Evolutionary conservation across 1,140 invertebrate species (phyloP).

Genomic region (Macrosteles quadrilineatus): DNA sequence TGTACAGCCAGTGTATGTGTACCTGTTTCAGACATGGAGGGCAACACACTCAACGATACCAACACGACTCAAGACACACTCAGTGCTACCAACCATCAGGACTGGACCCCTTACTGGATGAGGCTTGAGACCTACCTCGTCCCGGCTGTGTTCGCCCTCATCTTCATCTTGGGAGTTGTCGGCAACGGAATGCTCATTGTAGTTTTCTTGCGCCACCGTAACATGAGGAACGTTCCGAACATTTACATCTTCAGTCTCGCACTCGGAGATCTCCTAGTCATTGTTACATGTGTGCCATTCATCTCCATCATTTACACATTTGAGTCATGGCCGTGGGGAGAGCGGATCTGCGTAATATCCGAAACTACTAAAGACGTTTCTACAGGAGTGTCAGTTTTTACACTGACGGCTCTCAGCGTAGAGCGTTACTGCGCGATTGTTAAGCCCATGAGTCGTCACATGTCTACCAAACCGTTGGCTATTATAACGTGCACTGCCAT

Average conservation of each 20-base stretch:
- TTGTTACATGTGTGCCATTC: conserved; percentile 86
- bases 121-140: conserved; percentile 85
- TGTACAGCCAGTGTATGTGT: too few species aligned
- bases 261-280: conserved; percentile 73
- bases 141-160: conserved; percentile 79
- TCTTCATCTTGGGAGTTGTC: conserved; percentile 83
- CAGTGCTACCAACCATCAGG: too few species aligned
- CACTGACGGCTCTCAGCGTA: conserved; percentile 84
- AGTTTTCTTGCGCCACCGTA: conserved; percentile 75
- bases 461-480: conserved; percentile 48
- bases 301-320: conserved; percentile 83
- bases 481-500: conserved; percentile 70
- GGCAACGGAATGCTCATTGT: conserved; percentile 89
- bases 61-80: too few species aligned
- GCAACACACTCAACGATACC: too few species aligned
- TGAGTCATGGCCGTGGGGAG: conserved; percentile 86
- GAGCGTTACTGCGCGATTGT: conserved; percentile 92
- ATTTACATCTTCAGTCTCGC: conserved; percentile 80
- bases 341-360: conserved; percentile 78
- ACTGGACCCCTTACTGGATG: conserved; percentile 68
- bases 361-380: conserved; percentile 88
- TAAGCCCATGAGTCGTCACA: conserved; percentile 75
- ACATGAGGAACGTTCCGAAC: conserved; percentile 87
- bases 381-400: conserved; percentile 92
- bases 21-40: too few species aligned